Conservation (phyloP, 1,140 invertebrate genomes). For the Zaprionus ornatus region DNA sequence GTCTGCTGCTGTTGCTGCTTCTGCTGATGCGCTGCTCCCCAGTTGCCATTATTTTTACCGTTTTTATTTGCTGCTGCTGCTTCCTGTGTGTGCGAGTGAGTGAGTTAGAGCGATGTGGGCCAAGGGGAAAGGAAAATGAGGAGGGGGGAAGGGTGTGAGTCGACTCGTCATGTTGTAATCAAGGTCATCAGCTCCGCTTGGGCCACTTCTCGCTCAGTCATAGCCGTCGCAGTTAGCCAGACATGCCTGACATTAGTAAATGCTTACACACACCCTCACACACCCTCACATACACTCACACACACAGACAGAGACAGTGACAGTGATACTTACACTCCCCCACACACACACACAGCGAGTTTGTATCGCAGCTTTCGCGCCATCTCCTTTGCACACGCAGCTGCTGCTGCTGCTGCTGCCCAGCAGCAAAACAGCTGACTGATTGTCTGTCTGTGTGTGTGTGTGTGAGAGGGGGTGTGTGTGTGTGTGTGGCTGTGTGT, state of each 20-base stretch:
- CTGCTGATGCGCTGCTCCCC: constrained; percentile 33
- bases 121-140: neutral
- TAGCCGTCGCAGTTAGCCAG: constrained; percentile 78
- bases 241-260: constrained; percentile 71
- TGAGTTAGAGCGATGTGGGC: neutral
- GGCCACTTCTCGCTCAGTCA: constrained; percentile 65
- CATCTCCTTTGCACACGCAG: constrained; percentile 64
- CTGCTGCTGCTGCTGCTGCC: constrained; percentile 49
- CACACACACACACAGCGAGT: constrained; percentile 7
- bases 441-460: constrained; percentile 46
- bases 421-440: constrained; percentile 73
- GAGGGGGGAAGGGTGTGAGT: neutral
- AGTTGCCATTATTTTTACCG: constrained; percentile 66
- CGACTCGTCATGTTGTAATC: constrained; percentile 70
- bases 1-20: constrained; percentile 41
- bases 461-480: constrained; percentile 15
- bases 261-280: constrained; percentile 43
- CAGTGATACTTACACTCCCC: constrained; percentile 6
- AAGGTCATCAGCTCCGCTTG: constrained; percentile 74
- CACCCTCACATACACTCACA: constrained; percentile 2
- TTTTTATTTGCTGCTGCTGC: constrained; percentile 72
- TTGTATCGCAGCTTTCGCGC: constrained; percentile 58
- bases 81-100: constrained; percentile 26
- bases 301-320: constrained; percentile 5
- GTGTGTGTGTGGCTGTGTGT: constrained; percentile 32